A percentile compares a stretch with the other conserved stretches of the same genome.
Evolutionary conservation across 1,140 invertebrate species (phyloP).

Genomic region (Apis laboriosa): DNA sequence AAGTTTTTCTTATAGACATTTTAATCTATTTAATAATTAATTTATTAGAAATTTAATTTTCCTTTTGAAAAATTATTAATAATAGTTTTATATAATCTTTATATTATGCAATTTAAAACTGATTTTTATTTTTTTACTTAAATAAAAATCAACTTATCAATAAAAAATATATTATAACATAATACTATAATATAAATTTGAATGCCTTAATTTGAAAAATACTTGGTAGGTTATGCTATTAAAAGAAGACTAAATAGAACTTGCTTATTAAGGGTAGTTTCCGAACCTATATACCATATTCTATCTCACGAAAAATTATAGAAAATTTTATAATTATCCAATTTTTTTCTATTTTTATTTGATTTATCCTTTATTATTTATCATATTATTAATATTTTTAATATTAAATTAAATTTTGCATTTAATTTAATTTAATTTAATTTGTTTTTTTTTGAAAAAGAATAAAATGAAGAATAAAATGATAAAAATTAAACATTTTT

Average conservation of each 20-base stretch:
- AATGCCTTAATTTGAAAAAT: background rate
- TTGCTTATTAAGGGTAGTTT: background rate
- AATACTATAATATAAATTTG: background rate
- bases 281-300: background rate
- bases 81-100: background rate
- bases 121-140: background rate
- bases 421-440: background rate
- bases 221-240: slow-evolving; percentile 11
- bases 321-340: background rate
- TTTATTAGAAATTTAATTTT: background rate
- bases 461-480: too few relatives aligned
- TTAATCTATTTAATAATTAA: background rate
- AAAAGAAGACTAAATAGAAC: background rate
- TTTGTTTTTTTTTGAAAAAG: too few relatives aligned
- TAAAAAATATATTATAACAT: background rate
- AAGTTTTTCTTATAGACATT: slow-evolving; percentile 78
- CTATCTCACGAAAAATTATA: background rate
- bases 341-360: background rate
- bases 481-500: too few relatives aligned
- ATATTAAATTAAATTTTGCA: background rate
- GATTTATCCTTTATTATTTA: background rate
- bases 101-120: background rate
- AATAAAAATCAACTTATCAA: background rate
- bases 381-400: background rate
- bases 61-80: background rate